Base-by-base conservation (phyloP, 2,888 invertebrate species). In the Cephus rjabovi region DNA sequence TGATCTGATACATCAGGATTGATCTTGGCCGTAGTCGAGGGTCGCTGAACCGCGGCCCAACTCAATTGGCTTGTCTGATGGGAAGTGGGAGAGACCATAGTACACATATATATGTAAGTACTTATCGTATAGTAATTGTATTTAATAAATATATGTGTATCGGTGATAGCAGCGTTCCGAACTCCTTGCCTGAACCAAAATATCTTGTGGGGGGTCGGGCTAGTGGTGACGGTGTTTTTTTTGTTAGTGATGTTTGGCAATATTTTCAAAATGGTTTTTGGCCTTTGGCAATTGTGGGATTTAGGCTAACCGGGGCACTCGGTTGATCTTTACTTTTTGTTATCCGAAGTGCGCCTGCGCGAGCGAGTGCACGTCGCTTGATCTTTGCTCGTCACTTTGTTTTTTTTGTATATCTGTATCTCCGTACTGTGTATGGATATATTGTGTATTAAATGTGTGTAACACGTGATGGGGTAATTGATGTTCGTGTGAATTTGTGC, bases 71-170 rank as follows among this genome's bases (percentile, higher is more conserved):
- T 83, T 86, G 85, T 84, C 79, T 88, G 87, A 88, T 87, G 90
- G 89, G 90, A 85, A 90, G 91, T 91, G 91, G 91, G 91, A 91
- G 91, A 91, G 91, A 91, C 91, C 91, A 91, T 91, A 91, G 91
- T 91, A 91, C 90, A 91, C 91, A 91, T 91, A 89, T 90, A 87
- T 86, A 91, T 88, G 89, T 90, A 89, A 90, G 87, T 90, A 90
- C 89, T 91, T 90, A 90, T 91, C 88, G 89, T 89, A 87, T 91
- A 89, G 89, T 90, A 90, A 89, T 90, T 90, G 89, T 88, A 90
- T 90, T 90, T 90, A 89, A 90, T 88, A 85, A 87, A 89, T 90
- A 88, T 89, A 90, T 87, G 85, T 86, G 86, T 87, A 88, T 89
- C 88, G 87, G 86, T 88, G 87, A 71, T 89, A 89, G 87, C 87